Conservation (phyloP, 2,797 vertebrate genomes). For the Echeneis naucrates region DNA sequence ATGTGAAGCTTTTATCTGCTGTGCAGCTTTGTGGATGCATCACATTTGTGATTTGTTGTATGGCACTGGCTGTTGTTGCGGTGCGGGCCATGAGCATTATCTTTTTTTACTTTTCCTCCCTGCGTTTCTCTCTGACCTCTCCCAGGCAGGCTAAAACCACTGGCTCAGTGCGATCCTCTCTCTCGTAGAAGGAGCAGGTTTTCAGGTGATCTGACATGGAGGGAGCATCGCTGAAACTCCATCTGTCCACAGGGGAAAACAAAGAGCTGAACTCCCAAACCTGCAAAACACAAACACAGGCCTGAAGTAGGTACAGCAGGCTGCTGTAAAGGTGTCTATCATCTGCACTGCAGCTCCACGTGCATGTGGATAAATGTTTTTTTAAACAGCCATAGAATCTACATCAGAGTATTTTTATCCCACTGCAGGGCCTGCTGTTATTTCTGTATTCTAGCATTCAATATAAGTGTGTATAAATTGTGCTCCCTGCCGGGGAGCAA, state of each 20-base stretch:
- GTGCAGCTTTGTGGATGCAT: conserved; percentile 14
- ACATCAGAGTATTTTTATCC: conserved; percentile 49
- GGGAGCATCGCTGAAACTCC: conserved; percentile 84
- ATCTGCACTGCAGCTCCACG: neutral
- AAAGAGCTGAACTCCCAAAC: conserved; percentile 95
- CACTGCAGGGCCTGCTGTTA: conserved; percentile 29
- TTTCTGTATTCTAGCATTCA: conserved; percentile 44
- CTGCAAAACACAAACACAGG: conserved; percentile 76
- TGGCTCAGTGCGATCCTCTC: conserved; percentile 84
- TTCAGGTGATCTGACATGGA: conserved; percentile 94
- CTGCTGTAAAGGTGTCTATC: conserved; percentile 36
- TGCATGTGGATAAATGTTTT: conserved; percentile 26
- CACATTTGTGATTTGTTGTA: conserved; percentile 31
- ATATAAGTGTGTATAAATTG: conserved; percentile 52
- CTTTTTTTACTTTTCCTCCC: conserved; percentile 63
- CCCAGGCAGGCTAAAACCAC: conserved; percentile 87
- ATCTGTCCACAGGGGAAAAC: conserved; percentile 91
- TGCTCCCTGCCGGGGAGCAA: conserved; percentile 48
- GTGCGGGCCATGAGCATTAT: conserved; percentile 39
- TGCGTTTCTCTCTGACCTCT: conserved; percentile 72
- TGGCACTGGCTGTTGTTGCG: neutral
- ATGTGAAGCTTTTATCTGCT: conserved; percentile 5
- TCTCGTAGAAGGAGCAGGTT: conserved; percentile 90
- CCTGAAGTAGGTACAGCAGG: conserved; percentile 21
- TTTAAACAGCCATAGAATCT: conserved; percentile 44